phyloP scores from a whole-genome alignment of 2,797 vertebrate species.

The Gastrophryne carolinensis region DNA sequence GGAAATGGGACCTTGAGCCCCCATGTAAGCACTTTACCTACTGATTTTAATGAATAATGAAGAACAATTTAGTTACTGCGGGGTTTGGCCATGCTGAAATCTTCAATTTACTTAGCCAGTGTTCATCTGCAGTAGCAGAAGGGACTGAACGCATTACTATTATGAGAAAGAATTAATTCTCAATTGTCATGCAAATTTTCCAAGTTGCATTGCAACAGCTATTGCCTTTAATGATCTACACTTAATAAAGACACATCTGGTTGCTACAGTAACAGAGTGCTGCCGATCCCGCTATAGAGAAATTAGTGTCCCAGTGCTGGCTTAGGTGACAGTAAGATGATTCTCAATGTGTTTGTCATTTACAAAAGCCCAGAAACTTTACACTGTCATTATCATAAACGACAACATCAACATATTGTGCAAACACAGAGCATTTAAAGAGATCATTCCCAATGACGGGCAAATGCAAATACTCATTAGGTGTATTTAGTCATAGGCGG shows the following conservation, averaged over 20 bases:
- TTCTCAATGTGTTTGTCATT: background rate
- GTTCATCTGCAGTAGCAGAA: constrained; percentile 33
- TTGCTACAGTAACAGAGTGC: constrained; percentile 40
- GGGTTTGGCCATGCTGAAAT: too few relatives aligned
- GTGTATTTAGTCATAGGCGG: background rate
- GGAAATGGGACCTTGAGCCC: too few relatives aligned
- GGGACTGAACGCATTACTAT: constrained; percentile 33
- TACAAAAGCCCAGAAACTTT: background rate
- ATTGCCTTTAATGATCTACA: constrained; percentile 31
- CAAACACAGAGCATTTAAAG: background rate
- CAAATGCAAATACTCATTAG: background rate
- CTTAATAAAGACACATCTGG: constrained; percentile 48
- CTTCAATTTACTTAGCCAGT: constrained; percentile 9
- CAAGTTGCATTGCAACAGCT: constrained; percentile 3
- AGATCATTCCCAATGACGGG: background rate
- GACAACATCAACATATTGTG: background rate
- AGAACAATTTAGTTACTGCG: too few relatives aligned
- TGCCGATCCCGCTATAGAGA: background rate
- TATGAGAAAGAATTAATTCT: constrained; percentile 41
- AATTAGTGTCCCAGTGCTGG: background rate
- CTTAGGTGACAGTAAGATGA: constrained; percentile 16
- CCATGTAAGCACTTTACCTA: too few relatives aligned
- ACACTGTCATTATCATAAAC: background rate
- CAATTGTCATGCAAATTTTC: constrained; percentile 47
- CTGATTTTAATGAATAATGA: too few relatives aligned